Conservation (phyloP, 2,888 invertebrate genomes). For the Platycheirus rosarum region DNA sequence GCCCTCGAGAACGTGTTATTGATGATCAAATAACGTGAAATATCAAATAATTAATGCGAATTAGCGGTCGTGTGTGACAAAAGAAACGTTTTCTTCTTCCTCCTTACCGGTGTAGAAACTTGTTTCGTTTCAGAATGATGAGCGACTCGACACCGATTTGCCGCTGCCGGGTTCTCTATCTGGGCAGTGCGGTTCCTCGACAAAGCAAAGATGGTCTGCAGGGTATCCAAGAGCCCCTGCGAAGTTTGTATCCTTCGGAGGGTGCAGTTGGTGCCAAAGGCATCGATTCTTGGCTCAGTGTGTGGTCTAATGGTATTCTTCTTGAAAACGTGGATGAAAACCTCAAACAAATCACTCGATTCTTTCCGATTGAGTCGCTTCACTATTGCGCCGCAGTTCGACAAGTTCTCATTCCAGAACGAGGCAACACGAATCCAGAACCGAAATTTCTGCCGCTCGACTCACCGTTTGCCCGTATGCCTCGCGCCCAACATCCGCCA, state of each 20-base stretch:
- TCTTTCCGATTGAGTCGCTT: conserved; percentile 97
- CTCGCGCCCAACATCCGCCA: conserved; percentile 96
- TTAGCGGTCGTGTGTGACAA: conserved; percentile 62
- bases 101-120: conserved; percentile 2
- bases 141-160: conserved; percentile 96
- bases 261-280: conserved; percentile 94
- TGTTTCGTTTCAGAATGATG: conserved; percentile 79
- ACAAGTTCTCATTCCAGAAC: conserved; percentile 89
- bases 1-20: conserved; percentile 71
- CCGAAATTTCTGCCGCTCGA: conserved; percentile 97
- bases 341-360: conserved; percentile 95
- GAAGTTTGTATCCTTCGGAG: conserved; percentile 97
- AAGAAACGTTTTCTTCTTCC: conserved; percentile 27
- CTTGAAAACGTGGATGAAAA: conserved; percentile 98
- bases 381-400: conserved; percentile 98
- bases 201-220: conserved; percentile 98
- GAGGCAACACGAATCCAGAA: conserved; percentile 86
- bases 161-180: conserved; percentile 97
- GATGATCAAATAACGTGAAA: conserved; percentile 58
- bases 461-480: conserved; percentile 96
- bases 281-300: conserved; percentile 97
- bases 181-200: conserved; percentile 98
- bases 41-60: conserved; percentile 70
- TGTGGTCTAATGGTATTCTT: conserved; percentile 97
- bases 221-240: conserved; percentile 97